Base-by-base conservation (phyloP, 1,140 invertebrate genomes). In the Drosophila dunni region DNA sequence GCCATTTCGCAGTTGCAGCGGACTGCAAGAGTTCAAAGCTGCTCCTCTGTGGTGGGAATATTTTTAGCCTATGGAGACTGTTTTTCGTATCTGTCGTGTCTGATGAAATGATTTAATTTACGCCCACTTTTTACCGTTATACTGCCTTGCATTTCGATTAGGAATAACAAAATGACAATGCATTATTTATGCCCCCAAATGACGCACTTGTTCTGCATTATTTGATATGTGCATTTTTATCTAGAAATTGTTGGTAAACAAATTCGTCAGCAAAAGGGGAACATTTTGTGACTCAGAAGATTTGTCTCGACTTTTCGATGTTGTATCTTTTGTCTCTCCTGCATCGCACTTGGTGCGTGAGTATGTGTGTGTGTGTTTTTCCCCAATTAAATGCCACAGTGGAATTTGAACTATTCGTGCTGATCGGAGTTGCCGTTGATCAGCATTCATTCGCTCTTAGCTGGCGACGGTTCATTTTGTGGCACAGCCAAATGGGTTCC, bases 381-480 rank as follows among this genome's bases (percentile, higher is more conserved):
- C 50, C 56, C 40, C 67, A 74, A 74, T 74, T 74, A 68, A 74
- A 68, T 58, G 54, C 65, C 44, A 36, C 13, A 51, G 51, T 75
- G 72, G 72, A 75, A 75, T 75, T 75, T 75, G 36, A 75, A 75
- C 66, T 63, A 75, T 75, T 75, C 56, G 66, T 40, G 64, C 11
- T 51, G 56, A 67, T 71, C 68, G 51, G 11, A 63, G 56, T 58
- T 56, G 38, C 56, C 56, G 56, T 58, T 15, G 56, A 45, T 58
- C 56, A 44, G 17, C 20, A 10, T 17, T 10, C 38, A 42, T 44
- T 61, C 66, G 17, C 17, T 44, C 29, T 42, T 17, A 53, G 66
- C 45, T 8, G 36, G 2, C 36, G 36, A 20, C 20, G 3, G 40
- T 72, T 72, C 69, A 60, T 73, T 73, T 56, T 40, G 20, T 56